Conservation (phyloP, 1,140 invertebrate species). For the Magallana gigas region DNA sequence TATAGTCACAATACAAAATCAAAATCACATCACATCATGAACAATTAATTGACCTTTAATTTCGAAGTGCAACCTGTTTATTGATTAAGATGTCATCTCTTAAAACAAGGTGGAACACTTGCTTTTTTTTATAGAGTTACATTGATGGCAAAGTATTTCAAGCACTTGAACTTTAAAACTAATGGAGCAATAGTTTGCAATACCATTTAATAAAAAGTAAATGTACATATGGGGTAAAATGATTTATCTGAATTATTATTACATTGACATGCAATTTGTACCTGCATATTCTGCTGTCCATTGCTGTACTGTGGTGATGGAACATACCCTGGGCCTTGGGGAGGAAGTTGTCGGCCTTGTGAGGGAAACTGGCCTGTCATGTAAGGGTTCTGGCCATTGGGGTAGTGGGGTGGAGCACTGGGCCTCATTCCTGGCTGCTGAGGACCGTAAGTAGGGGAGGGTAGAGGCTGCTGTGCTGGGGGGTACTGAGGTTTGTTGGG, state of each 20-base stretch:
- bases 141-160: too few species aligned
- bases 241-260: too few species aligned
- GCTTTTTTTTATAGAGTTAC: too few species aligned
- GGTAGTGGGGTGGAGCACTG: slow-evolving; percentile 67
- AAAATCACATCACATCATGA: not conserved
- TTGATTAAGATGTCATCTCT: too few species aligned
- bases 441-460: slow-evolving; percentile 74
- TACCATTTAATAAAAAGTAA: too few species aligned
- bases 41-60: too few species aligned
- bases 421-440: slow-evolving; percentile 71
- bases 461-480: slow-evolving; percentile 76
- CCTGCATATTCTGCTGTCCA: slow-evolving; percentile 52
- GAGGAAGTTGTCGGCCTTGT: slow-evolving; percentile 44
- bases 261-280: not conserved
- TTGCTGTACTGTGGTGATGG: slow-evolving; percentile 60
- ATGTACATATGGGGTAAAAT: too few species aligned
- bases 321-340: slow-evolving; percentile 46
- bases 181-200: too few species aligned
- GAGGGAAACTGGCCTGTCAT: slow-evolving; percentile 68
- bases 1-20: not conserved
- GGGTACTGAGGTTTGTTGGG: slow-evolving; percentile 72
- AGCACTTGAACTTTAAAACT: too few species aligned
- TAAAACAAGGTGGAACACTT: too few species aligned
- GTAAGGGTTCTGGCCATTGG: slow-evolving; percentile 72
- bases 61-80: too few species aligned